Evolutionary conservation across 2,888 invertebrate species (phyloP).

Genomic region (Unio delphinus): DNA sequence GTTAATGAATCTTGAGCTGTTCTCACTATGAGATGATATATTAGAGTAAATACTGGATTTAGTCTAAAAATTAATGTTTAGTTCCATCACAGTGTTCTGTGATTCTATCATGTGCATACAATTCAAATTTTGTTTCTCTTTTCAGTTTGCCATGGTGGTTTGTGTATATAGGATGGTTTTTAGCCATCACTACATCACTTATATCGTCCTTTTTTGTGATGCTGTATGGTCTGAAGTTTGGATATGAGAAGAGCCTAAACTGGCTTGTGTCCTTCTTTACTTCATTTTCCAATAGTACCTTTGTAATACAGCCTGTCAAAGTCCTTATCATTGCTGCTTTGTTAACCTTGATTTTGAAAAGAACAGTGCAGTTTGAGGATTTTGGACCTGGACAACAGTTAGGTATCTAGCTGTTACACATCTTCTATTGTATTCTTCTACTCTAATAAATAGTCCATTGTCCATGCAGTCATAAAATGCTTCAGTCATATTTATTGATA

Average conservation of each 20-base stretch:
- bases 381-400: slow-evolving; percentile 10
- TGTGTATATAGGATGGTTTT: slow-evolving; percentile 53
- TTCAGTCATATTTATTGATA: no score
- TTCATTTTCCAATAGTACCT: slow-evolving; percentile 43
- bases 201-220: slow-evolving; percentile 56
- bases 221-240: slow-evolving; percentile 63
- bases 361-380: slow-evolving; percentile 34
- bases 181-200: slow-evolving; percentile 36
- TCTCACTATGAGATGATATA: no score
- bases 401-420: slow-evolving; percentile 6
- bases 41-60: no score
- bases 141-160: slow-evolving; percentile 61
- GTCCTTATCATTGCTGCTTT: slow-evolving; percentile 38
- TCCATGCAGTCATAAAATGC: no score
- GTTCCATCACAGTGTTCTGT: no score
- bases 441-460: no score
- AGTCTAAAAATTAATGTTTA: no score
- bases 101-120: no score
- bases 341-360: slow-evolving; percentile 40
- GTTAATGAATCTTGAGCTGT: no score
- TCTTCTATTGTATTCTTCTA: no score
- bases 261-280: slow-evolving; percentile 61
- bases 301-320: slow-evolving; percentile 50
- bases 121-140: no score
- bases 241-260: slow-evolving; percentile 53